Conservation (phyloP, 2,888 invertebrate genomes). For the Schizotus pectinicornis region DNA sequence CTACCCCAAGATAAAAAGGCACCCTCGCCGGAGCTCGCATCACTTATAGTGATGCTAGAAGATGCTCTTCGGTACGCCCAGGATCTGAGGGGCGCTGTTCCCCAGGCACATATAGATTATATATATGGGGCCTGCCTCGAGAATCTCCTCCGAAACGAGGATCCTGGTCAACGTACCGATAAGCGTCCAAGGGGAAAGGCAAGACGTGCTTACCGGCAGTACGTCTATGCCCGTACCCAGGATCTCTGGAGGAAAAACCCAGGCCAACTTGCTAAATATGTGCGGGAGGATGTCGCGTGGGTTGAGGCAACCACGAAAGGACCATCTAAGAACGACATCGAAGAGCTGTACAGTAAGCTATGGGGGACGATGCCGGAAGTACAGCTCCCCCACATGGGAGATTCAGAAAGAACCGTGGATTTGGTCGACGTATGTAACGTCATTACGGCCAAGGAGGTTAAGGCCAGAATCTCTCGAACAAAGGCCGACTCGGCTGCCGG, state of each 20-base stretch:
- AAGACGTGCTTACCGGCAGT: slow-evolving; percentile 33
- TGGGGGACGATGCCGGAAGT: slow-evolving; percentile 39
- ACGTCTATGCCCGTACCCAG: slow-evolving; percentile 44
- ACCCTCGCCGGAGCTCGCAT: slow-evolving; percentile 7
- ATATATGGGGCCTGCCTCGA: slow-evolving; percentile 7
- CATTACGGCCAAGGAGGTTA: slow-evolving; percentile 26
- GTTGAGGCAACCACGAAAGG: slow-evolving; percentile 8
- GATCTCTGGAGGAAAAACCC: slow-evolving; percentile 45
- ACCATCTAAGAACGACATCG: slow-evolving; percentile 20
- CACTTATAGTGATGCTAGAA: slow-evolving; percentile 17
- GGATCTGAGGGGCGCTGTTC: slow-evolving; percentile 8
- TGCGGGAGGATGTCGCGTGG: slow-evolving; percentile 37
- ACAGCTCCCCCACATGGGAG: slow-evolving; percentile 30
- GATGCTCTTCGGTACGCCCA: slow-evolving; percentile 18
- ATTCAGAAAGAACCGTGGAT: slow-evolving; percentile 4
- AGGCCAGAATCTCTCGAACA: slow-evolving; percentile 28
- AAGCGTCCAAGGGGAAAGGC: no score
- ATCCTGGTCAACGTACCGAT: not conserved
- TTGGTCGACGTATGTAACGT: slow-evolving; percentile 16
- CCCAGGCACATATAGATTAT: slow-evolving; percentile 28
- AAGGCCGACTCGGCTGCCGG: slow-evolving; percentile 37
- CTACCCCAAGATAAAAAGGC: slow-evolving; percentile 13
- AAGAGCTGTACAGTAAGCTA: slow-evolving; percentile 36
- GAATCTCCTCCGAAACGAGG: not conserved
- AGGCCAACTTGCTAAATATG: slow-evolving; percentile 40